These are phyloP conservation scores for Meta bourneti DNA, from an alignment of 2,888 invertebrate genomes.

Conservation along the genomic window DNA sequence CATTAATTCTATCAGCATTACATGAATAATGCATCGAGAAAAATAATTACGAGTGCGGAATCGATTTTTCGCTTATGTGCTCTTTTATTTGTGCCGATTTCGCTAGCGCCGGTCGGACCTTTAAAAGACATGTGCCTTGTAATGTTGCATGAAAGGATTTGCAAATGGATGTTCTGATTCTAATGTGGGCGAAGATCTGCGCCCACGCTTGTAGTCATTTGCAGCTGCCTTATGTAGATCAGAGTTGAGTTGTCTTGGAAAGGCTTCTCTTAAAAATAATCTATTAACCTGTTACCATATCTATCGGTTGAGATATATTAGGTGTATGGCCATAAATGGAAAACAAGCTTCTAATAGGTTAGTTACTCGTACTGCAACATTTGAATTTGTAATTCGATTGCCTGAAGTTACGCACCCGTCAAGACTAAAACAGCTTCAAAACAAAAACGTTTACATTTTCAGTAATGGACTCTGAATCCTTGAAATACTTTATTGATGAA, in stretches of 20 bases:
- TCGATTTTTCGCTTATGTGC: constrained; percentile 11
- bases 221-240: not conserved
- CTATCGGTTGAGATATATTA: not conserved
- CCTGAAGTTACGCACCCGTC: not conserved
- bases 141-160: not conserved
- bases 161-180: not conserved
- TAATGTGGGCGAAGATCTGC: not conserved
- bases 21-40: constrained; percentile 54
- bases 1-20: constrained; percentile 25
- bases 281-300: not conserved
- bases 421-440: too few species aligned
- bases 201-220: not conserved
- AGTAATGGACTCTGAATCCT: too few species aligned
- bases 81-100: too few species aligned
- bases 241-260: too few species aligned
- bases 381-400: not conserved
- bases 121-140: not conserved
- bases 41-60: constrained; percentile 8
- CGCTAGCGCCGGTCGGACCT: too few species aligned
- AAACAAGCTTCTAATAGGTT: not conserved
- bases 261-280: not conserved
- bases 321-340: not conserved
- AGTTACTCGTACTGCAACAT: not conserved
- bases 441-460: too few species aligned
- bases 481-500: too few species aligned